phyloP scores from a whole-genome alignment of 2,888 invertebrate genomes.

The Allacma fusca region DNA sequence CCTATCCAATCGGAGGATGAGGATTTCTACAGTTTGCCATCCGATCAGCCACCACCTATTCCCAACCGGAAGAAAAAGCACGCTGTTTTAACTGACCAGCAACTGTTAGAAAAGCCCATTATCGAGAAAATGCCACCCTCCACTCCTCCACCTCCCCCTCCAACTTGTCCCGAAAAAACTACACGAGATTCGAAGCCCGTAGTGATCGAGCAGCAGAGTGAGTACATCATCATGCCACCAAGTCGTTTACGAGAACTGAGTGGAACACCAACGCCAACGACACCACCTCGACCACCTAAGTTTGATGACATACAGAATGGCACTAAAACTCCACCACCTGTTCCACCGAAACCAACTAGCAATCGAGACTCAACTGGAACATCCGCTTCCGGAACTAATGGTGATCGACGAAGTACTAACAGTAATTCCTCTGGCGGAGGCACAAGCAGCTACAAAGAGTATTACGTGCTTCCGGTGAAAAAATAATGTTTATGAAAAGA shows the following conservation, averaged over 20 bases:
- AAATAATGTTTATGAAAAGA: constrained; percentile 10
- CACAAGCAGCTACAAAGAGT: constrained; percentile 52
- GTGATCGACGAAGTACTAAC: constrained; percentile 26
- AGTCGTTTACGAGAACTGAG: constrained; percentile 53
- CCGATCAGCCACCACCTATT: constrained; percentile 54
- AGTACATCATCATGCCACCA: constrained; percentile 60
- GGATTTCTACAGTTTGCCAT: constrained; percentile 78
- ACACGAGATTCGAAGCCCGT: not conserved
- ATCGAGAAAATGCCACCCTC: constrained; percentile 15
- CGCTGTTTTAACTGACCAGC: not conserved
- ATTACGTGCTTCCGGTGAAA: constrained; percentile 52
- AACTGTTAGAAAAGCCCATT: not conserved
- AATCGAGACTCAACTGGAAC: constrained; percentile 16
- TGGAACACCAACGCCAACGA: not conserved
- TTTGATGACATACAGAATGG: constrained; percentile 46
- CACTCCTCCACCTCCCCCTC: constrained; percentile 25
- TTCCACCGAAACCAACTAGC: constrained; percentile 23
- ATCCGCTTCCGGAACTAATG: not conserved
- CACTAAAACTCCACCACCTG: constrained; percentile 32
- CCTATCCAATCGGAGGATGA: constrained; percentile 63
- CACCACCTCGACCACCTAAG: constrained; percentile 45
- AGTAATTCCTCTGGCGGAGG: constrained; percentile 39
- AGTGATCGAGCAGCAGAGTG: constrained; percentile 29
- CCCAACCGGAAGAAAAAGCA: constrained; percentile 48
- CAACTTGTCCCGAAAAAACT: not conserved